These are phyloP conservation scores for Limnodromus scolopaceus DNA, from an alignment of 2,797 vertebrate genomes.

Conservation along the genomic window DNA sequence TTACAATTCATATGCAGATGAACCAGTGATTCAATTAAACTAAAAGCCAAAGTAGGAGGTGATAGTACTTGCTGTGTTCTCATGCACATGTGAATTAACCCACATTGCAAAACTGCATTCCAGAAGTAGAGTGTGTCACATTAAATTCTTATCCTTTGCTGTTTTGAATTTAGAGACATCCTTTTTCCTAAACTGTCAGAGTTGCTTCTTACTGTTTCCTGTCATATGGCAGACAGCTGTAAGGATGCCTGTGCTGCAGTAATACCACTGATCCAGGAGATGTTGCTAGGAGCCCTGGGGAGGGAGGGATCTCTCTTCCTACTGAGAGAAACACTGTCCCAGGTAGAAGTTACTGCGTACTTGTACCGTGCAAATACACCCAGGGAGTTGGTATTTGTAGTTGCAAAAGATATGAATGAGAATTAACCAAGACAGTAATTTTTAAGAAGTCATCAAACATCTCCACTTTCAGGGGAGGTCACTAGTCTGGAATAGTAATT, in stretches of 20 bases:
- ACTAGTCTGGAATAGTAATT: neutral
- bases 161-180: neutral
- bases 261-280: neutral
- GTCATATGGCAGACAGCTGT: neutral
- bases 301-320: no score
- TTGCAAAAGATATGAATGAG: neutral
- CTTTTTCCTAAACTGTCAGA: neutral
- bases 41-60: conserved; percentile 33
- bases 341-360: neutral
- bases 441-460: neutral
- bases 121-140: neutral
- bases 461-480: neutral
- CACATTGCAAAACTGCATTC: neutral
- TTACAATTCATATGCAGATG: neutral
- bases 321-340: neutral
- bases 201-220: neutral
- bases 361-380: neutral
- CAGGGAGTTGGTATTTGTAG: neutral
- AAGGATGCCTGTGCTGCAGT: neutral
- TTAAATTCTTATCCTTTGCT: neutral
- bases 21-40: conserved; percentile 28
- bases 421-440: neutral
- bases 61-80: conserved; percentile 25
- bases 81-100: conserved; percentile 21
- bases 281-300: neutral